Percentiles rank a stretch among this genome's conserved stretches.
phyloP scores from a whole-genome alignment of 2,888 invertebrate species.

The Notodonta ziczac region DNA sequence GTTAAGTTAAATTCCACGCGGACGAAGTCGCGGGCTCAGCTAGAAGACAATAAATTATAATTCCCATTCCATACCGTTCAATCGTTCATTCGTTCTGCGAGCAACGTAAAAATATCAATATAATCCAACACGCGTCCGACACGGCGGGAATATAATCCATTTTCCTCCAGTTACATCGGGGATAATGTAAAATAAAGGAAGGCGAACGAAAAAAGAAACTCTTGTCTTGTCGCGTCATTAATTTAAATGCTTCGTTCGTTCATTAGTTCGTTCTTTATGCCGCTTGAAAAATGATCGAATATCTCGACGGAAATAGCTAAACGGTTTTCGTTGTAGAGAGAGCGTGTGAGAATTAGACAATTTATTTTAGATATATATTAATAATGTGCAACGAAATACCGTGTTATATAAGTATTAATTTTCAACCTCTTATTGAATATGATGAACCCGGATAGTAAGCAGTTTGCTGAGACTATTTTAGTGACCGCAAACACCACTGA shows the following conservation, averaged over 20 bases:
- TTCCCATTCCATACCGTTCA: background rate
- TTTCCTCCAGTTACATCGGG: slow-evolving; percentile 12
- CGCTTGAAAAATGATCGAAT: slow-evolving; percentile 3
- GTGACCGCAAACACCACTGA: too few relatives aligned
- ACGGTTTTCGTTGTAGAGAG: background rate
- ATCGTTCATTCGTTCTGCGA: slow-evolving; percentile 3
- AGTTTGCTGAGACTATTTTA: too few relatives aligned
- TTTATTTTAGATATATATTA: too few relatives aligned
- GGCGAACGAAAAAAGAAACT: slow-evolving; percentile 8
- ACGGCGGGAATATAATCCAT: slow-evolving; percentile 15
- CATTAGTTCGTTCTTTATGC: slow-evolving; percentile 2
- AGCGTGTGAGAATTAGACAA: too few relatives aligned
- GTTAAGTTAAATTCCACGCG: too few relatives aligned
- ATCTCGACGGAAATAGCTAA: background rate
- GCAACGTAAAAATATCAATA: slow-evolving; percentile 18
- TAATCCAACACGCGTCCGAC: slow-evolving; percentile 8
- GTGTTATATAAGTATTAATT: too few relatives aligned
- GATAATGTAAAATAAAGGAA: slow-evolving; percentile 2
- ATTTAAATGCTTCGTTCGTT: slow-evolving; percentile 5
- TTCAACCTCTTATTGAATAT: too few relatives aligned
- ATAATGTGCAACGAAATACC: too few relatives aligned
- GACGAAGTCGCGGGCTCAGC: too few relatives aligned
- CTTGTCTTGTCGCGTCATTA: slow-evolving; percentile 4
- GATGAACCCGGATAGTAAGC: too few relatives aligned
- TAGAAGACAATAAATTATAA: background rate